Conservation (phyloP, 2,888 invertebrate species). For the Lasius fuliginosus region DNA sequence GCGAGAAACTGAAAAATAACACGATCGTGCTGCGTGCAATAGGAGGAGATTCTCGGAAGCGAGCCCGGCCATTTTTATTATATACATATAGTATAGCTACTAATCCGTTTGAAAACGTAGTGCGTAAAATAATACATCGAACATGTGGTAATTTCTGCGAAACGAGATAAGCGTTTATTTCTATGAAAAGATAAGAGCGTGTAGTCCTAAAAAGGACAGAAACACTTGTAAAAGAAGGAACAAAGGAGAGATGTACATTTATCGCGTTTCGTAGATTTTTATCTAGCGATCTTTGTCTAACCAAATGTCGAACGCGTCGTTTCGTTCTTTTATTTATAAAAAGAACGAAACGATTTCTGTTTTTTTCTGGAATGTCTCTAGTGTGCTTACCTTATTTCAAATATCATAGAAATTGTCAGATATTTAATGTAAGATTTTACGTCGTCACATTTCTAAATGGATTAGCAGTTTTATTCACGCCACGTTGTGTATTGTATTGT, state of each 20-base stretch:
- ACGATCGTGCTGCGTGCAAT: neutral
- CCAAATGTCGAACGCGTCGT: neutral
- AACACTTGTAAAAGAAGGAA: neutral
- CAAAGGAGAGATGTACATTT: neutral
- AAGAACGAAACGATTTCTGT: neutral
- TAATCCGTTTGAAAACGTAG: neutral
- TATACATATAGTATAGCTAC: neutral
- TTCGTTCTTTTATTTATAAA: neutral
- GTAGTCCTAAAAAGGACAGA: neutral
- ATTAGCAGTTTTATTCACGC: neutral
- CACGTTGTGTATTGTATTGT: neutral
- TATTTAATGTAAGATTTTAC: neutral
- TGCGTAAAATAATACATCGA: neutral
- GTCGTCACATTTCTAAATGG: neutral
- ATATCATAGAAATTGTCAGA: neutral
- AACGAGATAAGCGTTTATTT: neutral
- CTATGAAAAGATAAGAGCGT: neutral
- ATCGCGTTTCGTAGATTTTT: neutral
- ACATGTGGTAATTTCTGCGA: neutral
- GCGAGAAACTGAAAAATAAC: neutral
- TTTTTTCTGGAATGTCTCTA: no score
- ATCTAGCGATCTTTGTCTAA: no score
- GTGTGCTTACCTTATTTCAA: neutral
- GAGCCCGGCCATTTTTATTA: neutral
- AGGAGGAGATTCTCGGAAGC: neutral